Base-by-base conservation (phyloP, 2,888 invertebrate genomes). In the Caenorhabditis afra region DNA sequence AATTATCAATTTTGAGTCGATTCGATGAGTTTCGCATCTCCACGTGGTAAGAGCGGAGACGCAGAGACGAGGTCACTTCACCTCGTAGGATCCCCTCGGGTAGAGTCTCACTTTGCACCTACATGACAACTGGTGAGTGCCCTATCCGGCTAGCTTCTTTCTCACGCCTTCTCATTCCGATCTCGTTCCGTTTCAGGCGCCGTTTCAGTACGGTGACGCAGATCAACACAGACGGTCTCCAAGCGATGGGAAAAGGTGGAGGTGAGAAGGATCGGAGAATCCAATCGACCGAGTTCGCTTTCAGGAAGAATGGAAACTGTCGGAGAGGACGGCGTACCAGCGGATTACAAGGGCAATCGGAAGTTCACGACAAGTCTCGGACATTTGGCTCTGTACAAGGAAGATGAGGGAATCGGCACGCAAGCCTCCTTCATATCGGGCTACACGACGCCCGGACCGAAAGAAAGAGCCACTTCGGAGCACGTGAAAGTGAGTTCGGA, bases 361-460 rank as follows among this genome's bases (percentile, higher is more conserved):
- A 80, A 82, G 64, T 76, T 76, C 68, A 86, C 87, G 50, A 79
- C 85, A 47, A 89, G 86, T 29, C 81, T 89, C 53, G 87, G 87
- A 14, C 85, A 88, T 71, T 73, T 89, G 70, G 89, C 89, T 23
- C 77, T 89, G n/a, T 89, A 86, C 77, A 88, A 88, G 70, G 87
- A 81, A 14, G 84, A 83, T 65, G 81, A 84, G 35, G 71, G 74
- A 29, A 73, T 57, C 39, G 82, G 84, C 29, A 73, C 81, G n/a
- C 81, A 76, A 14, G 82, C 88, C 29, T 83, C 87, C 20, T 87
- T 89, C 74, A 86, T 90, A 47, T 82, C 84, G 49, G 88, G 85
- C 12, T 90, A 87, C 77, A 88, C 87, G 18, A 87, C 87, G n/a
- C 90, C 90, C 8, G 90, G 90, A 11, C 90, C 90, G 3, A 84